phyloP scores from a whole-genome alignment of 2,888 invertebrate genomes.

The Melitaea athalia region DNA sequence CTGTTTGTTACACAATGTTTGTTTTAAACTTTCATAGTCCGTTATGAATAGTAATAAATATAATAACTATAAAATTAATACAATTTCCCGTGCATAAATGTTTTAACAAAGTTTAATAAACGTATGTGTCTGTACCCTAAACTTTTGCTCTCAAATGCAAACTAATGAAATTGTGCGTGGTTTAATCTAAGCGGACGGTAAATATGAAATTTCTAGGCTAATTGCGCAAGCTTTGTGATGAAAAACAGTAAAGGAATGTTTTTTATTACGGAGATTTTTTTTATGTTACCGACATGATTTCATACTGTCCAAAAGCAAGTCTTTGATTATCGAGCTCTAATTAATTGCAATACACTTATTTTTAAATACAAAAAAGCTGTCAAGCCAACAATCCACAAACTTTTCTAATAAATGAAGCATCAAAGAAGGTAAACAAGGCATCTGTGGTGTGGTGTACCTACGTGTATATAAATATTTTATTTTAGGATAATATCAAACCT shows the following conservation, averaged over 20 bases:
- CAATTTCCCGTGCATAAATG: not conserved
- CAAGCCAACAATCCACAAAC: no score
- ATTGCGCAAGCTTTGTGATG: slow-evolving; percentile 10
- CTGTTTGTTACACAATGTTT: not conserved
- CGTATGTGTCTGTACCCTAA: slow-evolving; percentile 4
- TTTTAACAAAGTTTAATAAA: slow-evolving; percentile 4
- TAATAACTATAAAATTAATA: not conserved
- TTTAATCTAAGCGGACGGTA: slow-evolving; percentile 14
- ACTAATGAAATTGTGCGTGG: slow-evolving; percentile 12
- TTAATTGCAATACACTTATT: no score
- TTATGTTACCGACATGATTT: not conserved
- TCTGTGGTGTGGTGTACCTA: no score
- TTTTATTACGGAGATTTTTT: not conserved
- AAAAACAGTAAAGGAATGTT: not conserved
- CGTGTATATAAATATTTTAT: no score
- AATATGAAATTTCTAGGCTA: slow-evolving; percentile 3
- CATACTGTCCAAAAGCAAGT: no score
- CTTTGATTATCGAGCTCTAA: not conserved
- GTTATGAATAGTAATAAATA: not conserved
- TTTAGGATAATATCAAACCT: no score
- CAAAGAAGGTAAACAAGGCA: no score
- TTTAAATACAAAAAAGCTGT: no score
- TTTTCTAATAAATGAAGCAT: no score
- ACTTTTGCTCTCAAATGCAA: slow-evolving; percentile 8
- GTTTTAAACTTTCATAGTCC: not conserved